Evolutionary conservation across 2,888 invertebrate species (phyloP), one percentile per base, ranked within the genome.

Genomic region (Byasa hedistus): DNA sequence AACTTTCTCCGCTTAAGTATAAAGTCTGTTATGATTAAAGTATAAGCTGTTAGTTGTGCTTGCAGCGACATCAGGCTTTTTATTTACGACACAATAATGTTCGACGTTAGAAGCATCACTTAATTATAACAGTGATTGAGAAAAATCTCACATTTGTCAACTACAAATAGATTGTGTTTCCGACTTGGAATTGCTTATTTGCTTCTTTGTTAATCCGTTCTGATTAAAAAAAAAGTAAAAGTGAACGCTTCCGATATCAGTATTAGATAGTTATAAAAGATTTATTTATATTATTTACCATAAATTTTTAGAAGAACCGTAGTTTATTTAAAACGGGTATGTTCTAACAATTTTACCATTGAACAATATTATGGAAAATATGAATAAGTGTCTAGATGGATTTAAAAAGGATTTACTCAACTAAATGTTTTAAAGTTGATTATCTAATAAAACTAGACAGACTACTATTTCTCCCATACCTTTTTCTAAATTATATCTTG

Each of bases 121-220:
- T 68, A 58, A 65, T 65, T 70, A 72, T 73, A 75, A 72, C 73
- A 72, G 71, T 75, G 73, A 70, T 71, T 71, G 48, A 61, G 69
- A 69, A 68, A 75, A 73, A 72, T 77, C 76, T 74, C 77, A 76
- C 78, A 75, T 79, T 74, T 75, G 75, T 76, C 76, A 75, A 69
- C 66, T 69, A 71, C 75, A 73, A 75, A 65, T 69, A 71, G 70
- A 57, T 61, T 59, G 60, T 65, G 69, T 75, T 75, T 77, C 77
- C 75, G 73, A 75, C 69, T 68, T 64, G 68, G 63, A 72, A 71
- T 56, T 54, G 60, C 66, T 56, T 61, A 55, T 68, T 68, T 69
- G 68, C 61, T 63, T 68, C 67, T 72, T 19, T 57, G 19, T 66
- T 57, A 51, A 62, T 61, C 7, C 57, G 17, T 59, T 48, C 61